Conservation (phyloP, 1,140 invertebrate genomes). For the Teleogryllus occipitalis region DNA sequence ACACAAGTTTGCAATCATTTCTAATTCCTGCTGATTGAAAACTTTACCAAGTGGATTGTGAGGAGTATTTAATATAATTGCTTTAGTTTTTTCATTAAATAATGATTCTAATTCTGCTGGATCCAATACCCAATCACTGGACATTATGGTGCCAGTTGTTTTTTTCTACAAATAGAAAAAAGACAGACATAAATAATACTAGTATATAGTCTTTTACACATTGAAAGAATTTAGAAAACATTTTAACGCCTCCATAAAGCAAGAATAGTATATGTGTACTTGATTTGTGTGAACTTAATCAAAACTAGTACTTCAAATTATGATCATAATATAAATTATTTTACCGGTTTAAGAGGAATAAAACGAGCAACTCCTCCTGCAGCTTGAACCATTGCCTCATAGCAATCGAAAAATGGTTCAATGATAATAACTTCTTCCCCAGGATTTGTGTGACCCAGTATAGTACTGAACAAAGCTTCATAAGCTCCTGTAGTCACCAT, state of each 20-base stretch:
- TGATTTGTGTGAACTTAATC: background rate
- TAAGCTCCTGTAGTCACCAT: slow-evolving; percentile 88
- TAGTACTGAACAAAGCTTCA: slow-evolving; percentile 76
- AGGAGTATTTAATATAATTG: slow-evolving; percentile 92
- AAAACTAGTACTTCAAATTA: background rate
- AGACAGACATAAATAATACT: background rate
- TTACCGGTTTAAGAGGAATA: slow-evolving; percentile 77
- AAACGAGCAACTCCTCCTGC: slow-evolving; percentile 82
- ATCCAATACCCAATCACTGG: slow-evolving; percentile 86
- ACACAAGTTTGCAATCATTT: slow-evolving; percentile 76
- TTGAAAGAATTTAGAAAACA: background rate
- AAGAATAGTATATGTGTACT: background rate
- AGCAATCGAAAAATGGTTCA: slow-evolving; percentile 98
- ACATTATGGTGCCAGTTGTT: slow-evolving; percentile 42
- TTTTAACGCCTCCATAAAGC: background rate
- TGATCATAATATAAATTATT: background rate
- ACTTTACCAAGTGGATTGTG: slow-evolving; percentile 95
- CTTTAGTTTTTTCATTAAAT: slow-evolving; percentile 90
- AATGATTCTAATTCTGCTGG: slow-evolving; percentile 66
- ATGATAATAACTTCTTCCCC: slow-evolving; percentile 95
- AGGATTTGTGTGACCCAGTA: slow-evolving; percentile 74
- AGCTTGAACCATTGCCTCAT: slow-evolving; percentile 85
- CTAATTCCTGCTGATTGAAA: slow-evolving; percentile 58
- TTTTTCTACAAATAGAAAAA: slow-evolving; percentile 32
- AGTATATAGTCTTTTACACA: background rate